Evolutionary conservation across 2,113 vertebrate species (phyloP).

Genomic region (Columba janthina): DNA sequence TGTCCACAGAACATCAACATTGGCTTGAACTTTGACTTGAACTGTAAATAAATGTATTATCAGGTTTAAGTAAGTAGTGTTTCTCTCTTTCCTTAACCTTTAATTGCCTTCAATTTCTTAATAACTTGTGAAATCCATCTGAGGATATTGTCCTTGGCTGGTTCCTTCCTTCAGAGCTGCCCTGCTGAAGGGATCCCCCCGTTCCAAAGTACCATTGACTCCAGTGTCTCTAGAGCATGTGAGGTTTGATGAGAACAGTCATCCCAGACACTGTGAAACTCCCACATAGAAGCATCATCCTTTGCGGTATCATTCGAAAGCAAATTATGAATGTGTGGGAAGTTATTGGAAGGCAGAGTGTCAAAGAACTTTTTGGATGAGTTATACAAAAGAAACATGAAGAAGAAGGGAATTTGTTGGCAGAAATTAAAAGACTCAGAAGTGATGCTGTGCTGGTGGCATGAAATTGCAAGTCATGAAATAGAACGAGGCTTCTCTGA

Average conservation of each 20-base stretch:
- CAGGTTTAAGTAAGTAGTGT: background rate
- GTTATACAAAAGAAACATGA: background rate
- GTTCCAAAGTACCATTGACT: background rate
- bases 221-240: accelerated
- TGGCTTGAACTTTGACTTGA: background rate
- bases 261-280: background rate
- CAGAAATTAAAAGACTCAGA: background rate
- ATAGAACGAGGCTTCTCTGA: background rate
- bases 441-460: background rate
- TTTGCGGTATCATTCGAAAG: background rate
- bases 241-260: background rate
- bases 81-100: background rate
- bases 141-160: background rate
- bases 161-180: background rate
- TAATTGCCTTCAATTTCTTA: background rate
- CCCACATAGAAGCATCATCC: background rate
- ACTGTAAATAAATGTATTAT: background rate
- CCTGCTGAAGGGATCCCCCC: background rate
- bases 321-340: background rate
- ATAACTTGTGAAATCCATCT: background rate
- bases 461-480: background rate
- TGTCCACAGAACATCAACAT: background rate
- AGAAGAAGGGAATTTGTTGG: background rate
- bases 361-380: background rate
- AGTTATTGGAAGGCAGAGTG: background rate